Base-by-base conservation (phyloP, 2,797 vertebrate genomes). In the Takifugu ocellatus region DNA sequence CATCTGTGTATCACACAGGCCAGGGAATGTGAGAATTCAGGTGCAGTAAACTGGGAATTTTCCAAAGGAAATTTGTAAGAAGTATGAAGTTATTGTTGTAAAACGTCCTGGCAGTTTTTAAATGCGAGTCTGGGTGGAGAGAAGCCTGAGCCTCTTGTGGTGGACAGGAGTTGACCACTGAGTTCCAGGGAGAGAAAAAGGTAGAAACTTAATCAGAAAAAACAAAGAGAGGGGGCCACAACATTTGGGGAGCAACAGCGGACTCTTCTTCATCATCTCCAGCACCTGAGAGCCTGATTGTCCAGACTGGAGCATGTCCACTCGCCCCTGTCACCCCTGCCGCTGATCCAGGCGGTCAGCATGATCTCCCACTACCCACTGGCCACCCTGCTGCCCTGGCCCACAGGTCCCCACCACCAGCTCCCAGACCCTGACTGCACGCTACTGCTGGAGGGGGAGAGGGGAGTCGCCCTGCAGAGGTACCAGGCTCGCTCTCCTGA, bases 351-450 rank as follows among this genome's bases (percentile, higher is more conserved):
- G 74, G 53, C 45, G 21, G 59, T 61, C 74, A 79, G 61, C 72
- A 90, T 92, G 89, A 90, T 92, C 75, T 89, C 91, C 14, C 87
- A 89, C 46, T 89, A 84, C 77, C 89, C 90, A 0, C 80, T 92
- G 81, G 81, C 85, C 36, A 88, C 83, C 15, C 73, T 92, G 50
- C 78, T 91, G 33, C 82, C 90, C 39, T 92, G 90, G 89, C 78
- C 89, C 2, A 59, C 77, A 0, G 29, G 75, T 7, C 68, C 79
- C 54, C 58, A 77, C 53, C 72, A 86, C 56, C 71, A 86, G 21
- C 21, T 21, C 24, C 68, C 84, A 6, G 75, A 89, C 68, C 81
- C 90, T 85, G 89, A 88, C 54, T 82, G 77, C 82, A 71, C 68
- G 52, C 63, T 90, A 25, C 79, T 90, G 53, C 85, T 83, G 66